These are phyloP conservation scores for Aphis gossypii DNA, from an alignment of 1,140 invertebrate genomes.

Conservation along the genomic window DNA sequence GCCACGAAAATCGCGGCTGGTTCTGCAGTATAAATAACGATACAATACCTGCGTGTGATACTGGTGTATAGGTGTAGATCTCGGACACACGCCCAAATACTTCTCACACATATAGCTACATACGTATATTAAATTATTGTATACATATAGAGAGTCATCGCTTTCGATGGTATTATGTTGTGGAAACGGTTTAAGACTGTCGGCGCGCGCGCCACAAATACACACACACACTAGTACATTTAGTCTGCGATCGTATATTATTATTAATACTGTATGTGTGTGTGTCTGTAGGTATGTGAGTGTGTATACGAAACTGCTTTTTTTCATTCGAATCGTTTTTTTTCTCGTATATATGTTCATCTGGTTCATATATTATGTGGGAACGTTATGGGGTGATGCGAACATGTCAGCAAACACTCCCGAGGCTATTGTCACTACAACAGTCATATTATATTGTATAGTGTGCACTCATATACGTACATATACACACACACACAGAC, in stretches of 20 bases:
- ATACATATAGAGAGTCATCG: too few species aligned
- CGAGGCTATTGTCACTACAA: not conserved
- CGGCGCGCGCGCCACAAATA: not conserved
- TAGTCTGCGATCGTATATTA: not conserved
- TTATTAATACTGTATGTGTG: not conserved
- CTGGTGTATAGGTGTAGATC: not conserved
- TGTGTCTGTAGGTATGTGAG: not conserved
- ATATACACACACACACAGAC: not conserved
- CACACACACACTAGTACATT: not conserved
- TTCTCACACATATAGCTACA: too few species aligned
- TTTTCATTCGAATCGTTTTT: not conserved
- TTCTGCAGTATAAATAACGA: not conserved
- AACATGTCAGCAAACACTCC: conserved; percentile 6
- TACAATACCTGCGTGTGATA: not conserved
- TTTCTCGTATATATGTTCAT: not conserved
- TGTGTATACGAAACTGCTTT: not conserved
- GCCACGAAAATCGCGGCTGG: not conserved
- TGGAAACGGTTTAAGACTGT: too few species aligned
- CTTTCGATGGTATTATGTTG: too few species aligned
- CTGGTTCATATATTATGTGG: not conserved
- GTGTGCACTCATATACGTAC: not conserved
- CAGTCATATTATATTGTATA: not conserved
- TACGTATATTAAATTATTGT: too few species aligned
- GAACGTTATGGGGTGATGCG: not conserved
- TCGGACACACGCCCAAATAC: not conserved